Evolutionary conservation across 1,140 invertebrate species (phyloP), one percentile per base, ranked within the genome.

Genomic region (Globodera rostochiensis): DNA sequence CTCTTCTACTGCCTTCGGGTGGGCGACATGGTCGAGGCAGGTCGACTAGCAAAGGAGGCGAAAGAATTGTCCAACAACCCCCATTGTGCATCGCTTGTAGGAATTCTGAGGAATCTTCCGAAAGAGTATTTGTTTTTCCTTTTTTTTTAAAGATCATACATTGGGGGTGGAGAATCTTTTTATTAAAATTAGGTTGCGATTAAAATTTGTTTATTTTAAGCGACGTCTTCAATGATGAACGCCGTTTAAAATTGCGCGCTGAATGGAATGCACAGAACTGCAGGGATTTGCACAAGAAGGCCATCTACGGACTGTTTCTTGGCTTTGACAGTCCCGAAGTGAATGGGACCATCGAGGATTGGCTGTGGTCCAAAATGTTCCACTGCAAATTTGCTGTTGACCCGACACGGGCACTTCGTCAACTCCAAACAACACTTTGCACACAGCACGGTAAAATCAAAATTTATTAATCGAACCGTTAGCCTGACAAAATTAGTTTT

Each of bases 341-440:
- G 3, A 87, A 87, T 25, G 81, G 83, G 46, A 87, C 77, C 19
- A 83, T 88, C 76, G 87, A 88, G 66, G 86, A 87, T 73, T 89
- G 88, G 88, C 79, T 90, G 13, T 89, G 88, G 88, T 81, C 86
- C 45, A 81, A 85, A 46, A 73, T 89, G 45, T 70, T 85, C 25
- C 73, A 66, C 15, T 83, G 86, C 49, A 82, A 86, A 74, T 71
- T 87, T 66, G 53, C 76, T 36, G 25, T 21, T 25, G 15, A 80
- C 87, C 81, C 78, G 79, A 9, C 60, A 82, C 11, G 64, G 84
- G 36, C 79, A 7, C 85, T 89, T 49, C 60, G 78, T 6, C 89
- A 87, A 15, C 77, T 90, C 25, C 89, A 89, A 77, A 84, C 81
- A 6, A 74, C 75, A 21, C 79, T 89, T 36, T 83, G 86, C 45